phyloP scores from a whole-genome alignment of 2,113 vertebrate genomes.

The Saguinus midas region DNA sequence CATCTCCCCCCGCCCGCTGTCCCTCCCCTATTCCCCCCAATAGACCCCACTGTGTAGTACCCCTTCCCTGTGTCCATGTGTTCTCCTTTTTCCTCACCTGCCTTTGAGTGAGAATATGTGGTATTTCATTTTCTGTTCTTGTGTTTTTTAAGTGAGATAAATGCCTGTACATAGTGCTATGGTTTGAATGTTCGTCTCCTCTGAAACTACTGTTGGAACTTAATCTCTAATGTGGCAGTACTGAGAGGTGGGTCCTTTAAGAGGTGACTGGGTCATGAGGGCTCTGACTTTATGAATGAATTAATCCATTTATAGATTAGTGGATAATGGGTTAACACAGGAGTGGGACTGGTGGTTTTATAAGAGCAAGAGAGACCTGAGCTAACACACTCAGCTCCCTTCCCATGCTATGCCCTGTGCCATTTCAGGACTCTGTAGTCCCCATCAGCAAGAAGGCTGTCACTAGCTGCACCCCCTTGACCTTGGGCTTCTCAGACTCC shows the following conservation, averaged over 20 bases:
- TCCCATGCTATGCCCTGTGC: neutral
- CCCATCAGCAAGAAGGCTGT: neutral
- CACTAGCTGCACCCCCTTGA: neutral
- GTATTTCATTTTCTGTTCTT: too few species aligned
- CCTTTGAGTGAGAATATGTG: too few species aligned
- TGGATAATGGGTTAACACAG: neutral
- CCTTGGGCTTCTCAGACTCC: neutral
- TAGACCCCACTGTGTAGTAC: too few species aligned
- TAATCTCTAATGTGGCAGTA: neutral
- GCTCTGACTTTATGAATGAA: neutral
- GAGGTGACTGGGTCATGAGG: neutral
- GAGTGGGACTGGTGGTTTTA: neutral
- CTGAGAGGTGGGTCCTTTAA: neutral
- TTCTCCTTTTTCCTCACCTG: too few species aligned
- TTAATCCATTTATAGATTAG: neutral
- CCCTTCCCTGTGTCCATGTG: too few species aligned
- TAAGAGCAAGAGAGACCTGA: neutral
- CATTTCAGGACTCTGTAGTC: neutral
- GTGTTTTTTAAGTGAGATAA: neutral
- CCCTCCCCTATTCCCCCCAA: too few species aligned
- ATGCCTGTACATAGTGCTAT: neutral
- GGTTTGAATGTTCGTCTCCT: neutral
- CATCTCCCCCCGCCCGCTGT: too few species aligned
- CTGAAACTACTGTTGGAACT: neutral
- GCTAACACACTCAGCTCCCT: neutral